These are phyloP conservation scores for Resseliella maxima DNA, from an alignment of 2,888 invertebrate genomes.

Conservation along the genomic window DNA sequence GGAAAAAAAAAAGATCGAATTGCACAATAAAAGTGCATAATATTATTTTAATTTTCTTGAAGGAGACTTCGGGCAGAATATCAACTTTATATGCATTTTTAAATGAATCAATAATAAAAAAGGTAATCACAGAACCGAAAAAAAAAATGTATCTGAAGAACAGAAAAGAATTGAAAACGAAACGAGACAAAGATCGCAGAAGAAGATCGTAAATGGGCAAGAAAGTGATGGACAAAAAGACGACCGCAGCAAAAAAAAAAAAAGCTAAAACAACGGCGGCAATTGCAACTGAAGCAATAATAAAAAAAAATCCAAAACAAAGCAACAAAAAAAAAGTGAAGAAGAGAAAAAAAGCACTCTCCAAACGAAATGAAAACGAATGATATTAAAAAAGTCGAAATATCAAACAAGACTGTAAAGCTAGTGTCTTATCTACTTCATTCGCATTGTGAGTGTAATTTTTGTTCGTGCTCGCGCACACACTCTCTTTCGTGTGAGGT, in stretches of 20 bases:
- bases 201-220: neutral
- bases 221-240: neutral
- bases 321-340: neutral
- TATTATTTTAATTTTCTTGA: constrained; percentile 31
- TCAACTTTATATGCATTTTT: constrained; percentile 51
- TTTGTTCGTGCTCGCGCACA: constrained; percentile 1
- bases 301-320: neutral
- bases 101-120: constrained; percentile 53
- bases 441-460: constrained; percentile 24
- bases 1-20: neutral
- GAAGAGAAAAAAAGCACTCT: neutral
- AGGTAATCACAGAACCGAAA: constrained; percentile 17
- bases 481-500: constrained; percentile 38
- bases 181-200: neutral
- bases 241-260: neutral
- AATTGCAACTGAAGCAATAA: constrained; percentile 36
- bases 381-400: constrained; percentile 51
- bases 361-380: constrained; percentile 29
- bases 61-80: constrained; percentile 45
- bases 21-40: constrained; percentile 44
- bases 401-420: constrained; percentile 53
- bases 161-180: neutral
- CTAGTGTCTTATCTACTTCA: constrained; percentile 41
- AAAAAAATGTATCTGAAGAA: neutral
- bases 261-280: neutral